Evolutionary conservation across 2,888 invertebrate species (phyloP).

Genomic region (Rhingia campestris): DNA sequence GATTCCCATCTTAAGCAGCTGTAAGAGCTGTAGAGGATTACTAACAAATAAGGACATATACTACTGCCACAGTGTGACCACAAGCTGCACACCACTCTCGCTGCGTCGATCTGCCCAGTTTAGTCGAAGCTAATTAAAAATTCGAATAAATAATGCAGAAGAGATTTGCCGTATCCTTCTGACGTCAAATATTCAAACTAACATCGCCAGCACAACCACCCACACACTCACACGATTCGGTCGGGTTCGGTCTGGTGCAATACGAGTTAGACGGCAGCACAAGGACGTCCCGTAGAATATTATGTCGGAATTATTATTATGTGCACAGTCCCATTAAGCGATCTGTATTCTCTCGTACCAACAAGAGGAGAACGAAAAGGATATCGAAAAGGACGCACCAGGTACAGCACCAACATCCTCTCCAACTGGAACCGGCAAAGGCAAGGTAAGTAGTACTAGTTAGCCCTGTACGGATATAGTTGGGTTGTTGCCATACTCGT

Average conservation of each 20-base stretch:
- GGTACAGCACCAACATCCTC: slow-evolving; percentile 48
- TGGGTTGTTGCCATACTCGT: slow-evolving; percentile 56
- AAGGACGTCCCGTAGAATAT: slow-evolving; percentile 62
- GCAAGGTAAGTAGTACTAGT: slow-evolving; percentile 63
- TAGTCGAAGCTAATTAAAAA: slow-evolving; percentile 65
- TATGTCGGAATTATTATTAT: slow-evolving; percentile 73
- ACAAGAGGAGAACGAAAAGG: slow-evolving; percentile 20
- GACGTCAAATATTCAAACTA: slow-evolving; percentile 52
- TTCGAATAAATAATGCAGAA: slow-evolving; percentile 73
- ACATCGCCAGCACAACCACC: slow-evolving; percentile 6
- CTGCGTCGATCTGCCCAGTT: slow-evolving; percentile 1
- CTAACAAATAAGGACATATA: slow-evolving; percentile 63
- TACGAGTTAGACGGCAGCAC: slow-evolving; percentile 1
- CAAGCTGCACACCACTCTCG: not conserved
- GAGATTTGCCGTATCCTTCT: slow-evolving; percentile 64
- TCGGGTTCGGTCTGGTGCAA: not conserved
- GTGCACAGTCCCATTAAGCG: slow-evolving; percentile 63
- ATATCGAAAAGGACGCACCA: slow-evolving; percentile 8
- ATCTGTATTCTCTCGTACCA: slow-evolving; percentile 11
- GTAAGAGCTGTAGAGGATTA: slow-evolving; percentile 64
- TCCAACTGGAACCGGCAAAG: slow-evolving; percentile 24
- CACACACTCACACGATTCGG: not conserved
- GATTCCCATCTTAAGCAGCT: slow-evolving; percentile 72
- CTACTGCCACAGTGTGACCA: slow-evolving; percentile 17
- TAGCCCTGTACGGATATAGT: slow-evolving; percentile 61